Conservation (phyloP, 92 coral and sea anemone genomes). For the Desmophyllum pertusum region DNA sequence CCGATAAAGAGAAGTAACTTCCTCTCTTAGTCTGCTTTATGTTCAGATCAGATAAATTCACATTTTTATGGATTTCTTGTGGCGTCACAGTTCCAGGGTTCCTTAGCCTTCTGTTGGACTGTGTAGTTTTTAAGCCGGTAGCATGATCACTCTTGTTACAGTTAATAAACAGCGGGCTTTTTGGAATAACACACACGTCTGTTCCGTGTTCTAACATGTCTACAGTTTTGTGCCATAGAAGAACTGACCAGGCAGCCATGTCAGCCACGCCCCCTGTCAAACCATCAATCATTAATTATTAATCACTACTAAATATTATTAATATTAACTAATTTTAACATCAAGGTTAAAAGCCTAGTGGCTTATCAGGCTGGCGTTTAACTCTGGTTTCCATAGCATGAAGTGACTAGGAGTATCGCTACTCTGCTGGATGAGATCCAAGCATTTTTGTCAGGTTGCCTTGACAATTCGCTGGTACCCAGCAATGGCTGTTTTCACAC, state of each 20-base stretch:
- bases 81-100: slow-evolving; percentile 68
- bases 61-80: slow-evolving; percentile 29
- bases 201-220: slow-evolving; percentile 95
- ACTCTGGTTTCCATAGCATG: too few relatives aligned
- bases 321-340: background rate
- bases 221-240: slow-evolving; percentile 85
- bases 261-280: slow-evolving; percentile 88
- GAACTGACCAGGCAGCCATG: slow-evolving; percentile 96
- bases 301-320: background rate
- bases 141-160: slow-evolving; percentile 63
- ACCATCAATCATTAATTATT: background rate
- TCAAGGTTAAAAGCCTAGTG: too few relatives aligned
- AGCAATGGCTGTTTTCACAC: too few relatives aligned
- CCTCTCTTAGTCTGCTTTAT: slow-evolving; percentile 65
- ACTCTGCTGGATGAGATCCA: too few relatives aligned
- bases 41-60: slow-evolving; percentile 54
- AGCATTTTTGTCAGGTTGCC: too few relatives aligned
- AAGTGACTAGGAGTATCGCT: too few relatives aligned
- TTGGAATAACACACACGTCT: slow-evolving; percentile 68
- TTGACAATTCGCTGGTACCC: too few relatives aligned
- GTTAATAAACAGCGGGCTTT: slow-evolving; percentile 80
- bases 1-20: slow-evolving; percentile 46
- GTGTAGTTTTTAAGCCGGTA: background rate
- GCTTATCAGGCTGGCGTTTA: too few relatives aligned
- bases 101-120: slow-evolving; percentile 7